Conservation (phyloP, 2,797 vertebrate species). For the Catostomus latipinnis region DNA sequence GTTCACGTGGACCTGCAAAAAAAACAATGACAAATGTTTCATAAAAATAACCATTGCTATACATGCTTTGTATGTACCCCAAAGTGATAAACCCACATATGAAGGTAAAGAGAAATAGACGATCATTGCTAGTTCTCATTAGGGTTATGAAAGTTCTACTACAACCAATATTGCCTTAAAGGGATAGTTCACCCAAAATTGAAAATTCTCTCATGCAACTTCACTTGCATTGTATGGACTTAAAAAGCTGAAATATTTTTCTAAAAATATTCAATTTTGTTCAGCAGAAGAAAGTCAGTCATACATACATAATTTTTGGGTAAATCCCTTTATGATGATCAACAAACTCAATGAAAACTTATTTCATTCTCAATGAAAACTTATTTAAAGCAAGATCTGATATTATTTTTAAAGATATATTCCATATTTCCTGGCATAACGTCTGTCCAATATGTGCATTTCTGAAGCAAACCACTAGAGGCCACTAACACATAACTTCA, state of each 20-base stretch:
- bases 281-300: no score
- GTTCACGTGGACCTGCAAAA: slow-evolving; percentile 79
- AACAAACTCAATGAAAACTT: background rate
- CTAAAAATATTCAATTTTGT: no score
- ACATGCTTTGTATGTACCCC: background rate
- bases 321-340: background rate
- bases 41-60: background rate
- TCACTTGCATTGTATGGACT: no score
- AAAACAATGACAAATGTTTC: slow-evolving; percentile 6
- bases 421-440: background rate
- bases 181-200: no score
- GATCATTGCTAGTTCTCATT: background rate
- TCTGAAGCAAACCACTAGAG: slow-evolving; percentile 6
- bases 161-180: background rate
- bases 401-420: background rate
- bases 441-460: background rate
- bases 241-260: no score
- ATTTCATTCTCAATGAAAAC: no score
- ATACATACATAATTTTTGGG: no score
- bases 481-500: background rate
- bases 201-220: no score
- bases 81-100: background rate
- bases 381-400: background rate
- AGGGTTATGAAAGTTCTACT: background rate
- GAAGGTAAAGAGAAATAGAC: background rate